Base-by-base conservation (phyloP, 2,888 invertebrate species). In the Tineola bisselliella region DNA sequence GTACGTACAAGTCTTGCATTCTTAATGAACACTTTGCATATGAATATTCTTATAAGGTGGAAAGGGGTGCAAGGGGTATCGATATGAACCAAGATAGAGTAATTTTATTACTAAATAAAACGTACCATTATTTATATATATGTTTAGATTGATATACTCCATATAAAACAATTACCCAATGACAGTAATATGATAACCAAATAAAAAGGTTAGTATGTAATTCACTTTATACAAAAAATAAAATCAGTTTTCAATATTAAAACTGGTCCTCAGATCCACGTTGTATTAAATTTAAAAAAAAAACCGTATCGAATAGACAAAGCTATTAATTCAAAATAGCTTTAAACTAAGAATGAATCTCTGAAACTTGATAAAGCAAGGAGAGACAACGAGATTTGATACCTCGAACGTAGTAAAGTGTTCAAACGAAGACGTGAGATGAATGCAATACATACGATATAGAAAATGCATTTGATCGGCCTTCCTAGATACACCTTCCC, bases 1-100 rank as follows among this genome's bases (percentile, higher is more conserved):
- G 58, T 13, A 15, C 33, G 58, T 13, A 33, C 58, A 33, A 30
- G 58, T 58, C 33, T 13, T 58, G 58, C 58, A 58, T 58, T 58
- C 58, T 58, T 58, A 58, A 58, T 58, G 58, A 58, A 58, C 33
- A 33, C 58, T 58, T 33, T 58, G 58, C 58, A 58, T 58, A 58
- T 33, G 58, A 58, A 58, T 58, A 58, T 33, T 33, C 58, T 54
- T 54, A 54, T 54, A 54, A 25, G 54, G 54, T 48, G 54, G 54
- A 25, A 54, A 12, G 54, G 12, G 54, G 5, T 5, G 48, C 2
- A 15, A 18, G 25, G 8, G 25, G 12, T 25, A 54, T 54, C 25
- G 54, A 54, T 54, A 12, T 12, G 54, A 25, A 54, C 19, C 12
- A 25, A 54, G 25, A 54, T 54, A 54, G 54, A 54, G n/a, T 54